phyloP scores from a whole-genome alignment of 2,113 vertebrate genomes.

The Phylloscopus trochilus region DNA sequence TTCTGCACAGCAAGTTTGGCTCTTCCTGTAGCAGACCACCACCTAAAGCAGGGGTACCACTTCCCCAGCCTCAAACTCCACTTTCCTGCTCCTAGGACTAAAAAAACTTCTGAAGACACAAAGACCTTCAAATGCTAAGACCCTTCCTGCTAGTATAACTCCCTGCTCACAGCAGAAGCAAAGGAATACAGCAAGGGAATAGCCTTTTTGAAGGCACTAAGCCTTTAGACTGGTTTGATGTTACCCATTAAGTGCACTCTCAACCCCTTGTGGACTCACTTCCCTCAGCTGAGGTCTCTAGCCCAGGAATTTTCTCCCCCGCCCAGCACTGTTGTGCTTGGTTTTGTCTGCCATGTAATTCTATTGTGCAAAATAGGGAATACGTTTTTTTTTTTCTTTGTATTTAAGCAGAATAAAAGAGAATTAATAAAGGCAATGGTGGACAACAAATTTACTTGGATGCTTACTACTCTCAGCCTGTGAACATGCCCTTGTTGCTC shows the following conservation, averaged over 20 bases:
- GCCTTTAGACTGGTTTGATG: neutral
- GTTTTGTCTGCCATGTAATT: neutral
- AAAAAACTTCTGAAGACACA: neutral
- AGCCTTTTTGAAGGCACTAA: neutral
- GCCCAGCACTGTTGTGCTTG: neutral
- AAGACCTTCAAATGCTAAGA: neutral
- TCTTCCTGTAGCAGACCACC: neutral
- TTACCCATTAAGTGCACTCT: neutral
- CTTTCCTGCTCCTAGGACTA: neutral
- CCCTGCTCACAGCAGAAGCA: neutral
- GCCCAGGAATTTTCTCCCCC: neutral
- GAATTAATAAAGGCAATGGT: neutral
- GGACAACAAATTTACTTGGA: neutral
- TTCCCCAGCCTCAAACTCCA: neutral
- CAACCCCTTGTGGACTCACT: neutral
- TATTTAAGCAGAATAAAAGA: neutral
- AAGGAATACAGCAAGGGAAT: neutral
- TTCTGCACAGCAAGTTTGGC: neutral
- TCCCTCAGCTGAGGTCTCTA: neutral
- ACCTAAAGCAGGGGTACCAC: neutral
- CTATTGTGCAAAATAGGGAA: neutral
- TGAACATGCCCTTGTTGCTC: neutral
- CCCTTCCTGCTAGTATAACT: neutral
- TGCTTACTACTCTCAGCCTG: neutral
- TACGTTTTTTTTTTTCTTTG: neutral